These are phyloP conservation scores for Drosophila busckii DNA, from an alignment of 1,140 invertebrate genomes.

Conservation along the genomic window DNA sequence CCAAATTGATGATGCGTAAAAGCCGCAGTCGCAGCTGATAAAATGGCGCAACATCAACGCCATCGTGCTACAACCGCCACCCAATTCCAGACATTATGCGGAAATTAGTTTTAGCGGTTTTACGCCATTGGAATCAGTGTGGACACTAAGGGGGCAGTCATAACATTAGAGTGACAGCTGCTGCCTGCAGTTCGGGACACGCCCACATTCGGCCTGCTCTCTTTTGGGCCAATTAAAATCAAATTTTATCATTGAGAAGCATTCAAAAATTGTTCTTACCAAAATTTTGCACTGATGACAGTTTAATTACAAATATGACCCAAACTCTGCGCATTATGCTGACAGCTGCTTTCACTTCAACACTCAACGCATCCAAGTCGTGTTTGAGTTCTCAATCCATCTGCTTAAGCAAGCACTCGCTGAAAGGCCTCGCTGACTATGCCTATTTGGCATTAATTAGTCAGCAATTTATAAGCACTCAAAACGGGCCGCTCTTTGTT, in stretches of 20 bases:
- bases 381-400: constrained; percentile 25
- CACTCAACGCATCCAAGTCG: constrained; percentile 12
- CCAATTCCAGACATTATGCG: too few species aligned
- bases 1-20: constrained; percentile 73
- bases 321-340: constrained; percentile 9
- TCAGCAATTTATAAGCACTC: constrained; percentile 46
- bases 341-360: constrained; percentile 63
- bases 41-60: constrained; percentile 46
- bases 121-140: constrained; percentile 1
- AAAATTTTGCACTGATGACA: constrained; percentile 61
- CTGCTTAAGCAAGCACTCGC: constrained; percentile 27
- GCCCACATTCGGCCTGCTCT: constrained; percentile 41
- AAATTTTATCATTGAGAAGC: constrained; percentile 67
- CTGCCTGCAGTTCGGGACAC: constrained; percentile 1
- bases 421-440: constrained; percentile 10
- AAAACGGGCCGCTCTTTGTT: too few species aligned
- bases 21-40: too few species aligned
- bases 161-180: constrained; percentile 49
- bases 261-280: constrained; percentile 34
- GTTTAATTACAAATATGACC: constrained; percentile 52
- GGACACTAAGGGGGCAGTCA: neutral
- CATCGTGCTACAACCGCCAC: constrained; percentile 3
- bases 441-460: constrained; percentile 62
- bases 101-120: constrained; percentile 72
- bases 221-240: constrained; percentile 69